phyloP scores from a whole-genome alignment of 1,140 invertebrate genomes.

The Dinothrombium tinctorium region DNA sequence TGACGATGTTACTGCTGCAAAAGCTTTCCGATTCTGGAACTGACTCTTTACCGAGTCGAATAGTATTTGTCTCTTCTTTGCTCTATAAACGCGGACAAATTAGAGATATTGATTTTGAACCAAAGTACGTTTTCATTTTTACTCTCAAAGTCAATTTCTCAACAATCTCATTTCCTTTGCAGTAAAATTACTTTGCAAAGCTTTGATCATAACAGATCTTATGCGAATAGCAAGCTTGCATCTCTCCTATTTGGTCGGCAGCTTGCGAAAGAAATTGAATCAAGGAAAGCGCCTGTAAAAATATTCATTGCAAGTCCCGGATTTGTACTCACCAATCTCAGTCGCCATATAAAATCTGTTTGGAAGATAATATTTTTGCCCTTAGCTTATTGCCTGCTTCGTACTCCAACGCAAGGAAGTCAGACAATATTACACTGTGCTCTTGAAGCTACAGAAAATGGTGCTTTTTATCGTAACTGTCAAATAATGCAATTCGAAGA shows the following conservation, averaged over 20 bases:
- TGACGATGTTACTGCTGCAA: constrained; percentile 16
- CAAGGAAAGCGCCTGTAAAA: constrained; percentile 19
- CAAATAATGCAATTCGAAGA: too few relatives aligned
- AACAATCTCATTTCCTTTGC: too few relatives aligned
- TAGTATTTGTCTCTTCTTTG: constrained; percentile 6
- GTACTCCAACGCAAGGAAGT: constrained; percentile 30
- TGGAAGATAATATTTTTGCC: constrained; percentile 10
- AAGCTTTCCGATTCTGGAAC: constrained; percentile 26
- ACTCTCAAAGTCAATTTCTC: not conserved
- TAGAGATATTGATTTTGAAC: constrained; percentile 2
- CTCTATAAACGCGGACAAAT: constrained; percentile 4
- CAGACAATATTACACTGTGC: constrained; percentile 52
- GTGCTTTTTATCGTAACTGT: too few relatives aligned
- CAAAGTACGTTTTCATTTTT: not conserved
- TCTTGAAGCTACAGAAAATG: too few relatives aligned
- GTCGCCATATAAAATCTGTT: constrained; percentile 9
- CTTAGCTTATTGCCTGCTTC: constrained; percentile 3
- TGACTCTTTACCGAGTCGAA: not conserved
- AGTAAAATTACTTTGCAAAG: not conserved
- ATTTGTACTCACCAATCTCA: constrained; percentile 13
- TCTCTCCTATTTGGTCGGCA: constrained; percentile 69
- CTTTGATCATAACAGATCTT: constrained; percentile 26
- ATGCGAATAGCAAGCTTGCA: constrained; percentile 63
- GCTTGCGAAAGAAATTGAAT: constrained; percentile 38
- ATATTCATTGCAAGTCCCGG: constrained; percentile 14